phyloP scores from a whole-genome alignment of 2,113 vertebrate genomes.

The Prunella himalayana region DNA sequence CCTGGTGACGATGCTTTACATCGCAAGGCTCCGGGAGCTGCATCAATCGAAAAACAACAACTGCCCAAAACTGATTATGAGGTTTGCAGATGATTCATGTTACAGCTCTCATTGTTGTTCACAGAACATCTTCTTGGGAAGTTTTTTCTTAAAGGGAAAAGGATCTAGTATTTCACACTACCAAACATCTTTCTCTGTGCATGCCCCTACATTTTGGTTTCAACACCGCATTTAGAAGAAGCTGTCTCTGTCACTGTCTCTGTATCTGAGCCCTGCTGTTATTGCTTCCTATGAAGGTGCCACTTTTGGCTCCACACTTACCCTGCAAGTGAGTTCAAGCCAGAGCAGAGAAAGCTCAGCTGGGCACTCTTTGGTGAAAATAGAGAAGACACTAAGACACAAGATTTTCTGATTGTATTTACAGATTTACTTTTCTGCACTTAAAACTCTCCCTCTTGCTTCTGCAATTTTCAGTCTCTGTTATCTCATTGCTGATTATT shows the following conservation, averaged over 20 bases:
- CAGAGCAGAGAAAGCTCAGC: not conserved
- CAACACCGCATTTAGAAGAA: not conserved
- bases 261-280: not conserved
- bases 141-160: not conserved
- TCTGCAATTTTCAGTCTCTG: not conserved
- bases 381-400: not conserved
- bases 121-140: not conserved
- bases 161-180: not conserved
- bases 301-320: not conserved
- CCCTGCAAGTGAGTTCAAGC: not conserved
- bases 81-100: conserved; percentile 45
- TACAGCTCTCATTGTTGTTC: not conserved
- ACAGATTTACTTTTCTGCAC: not conserved
- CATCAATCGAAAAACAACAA: not conserved
- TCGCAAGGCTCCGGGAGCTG: conserved; percentile 55
- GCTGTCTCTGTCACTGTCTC: not conserved
- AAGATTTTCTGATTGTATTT: not conserved
- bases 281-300: not conserved
- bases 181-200: not conserved
- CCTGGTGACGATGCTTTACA: conserved; percentile 54
- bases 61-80: conserved; percentile 64
- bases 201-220: not conserved
- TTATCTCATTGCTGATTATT: not conserved
- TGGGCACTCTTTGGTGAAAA: not conserved
- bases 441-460: not conserved